phyloP scores from a whole-genome alignment of 2,797 vertebrate genomes.

The Falco naumanni region DNA sequence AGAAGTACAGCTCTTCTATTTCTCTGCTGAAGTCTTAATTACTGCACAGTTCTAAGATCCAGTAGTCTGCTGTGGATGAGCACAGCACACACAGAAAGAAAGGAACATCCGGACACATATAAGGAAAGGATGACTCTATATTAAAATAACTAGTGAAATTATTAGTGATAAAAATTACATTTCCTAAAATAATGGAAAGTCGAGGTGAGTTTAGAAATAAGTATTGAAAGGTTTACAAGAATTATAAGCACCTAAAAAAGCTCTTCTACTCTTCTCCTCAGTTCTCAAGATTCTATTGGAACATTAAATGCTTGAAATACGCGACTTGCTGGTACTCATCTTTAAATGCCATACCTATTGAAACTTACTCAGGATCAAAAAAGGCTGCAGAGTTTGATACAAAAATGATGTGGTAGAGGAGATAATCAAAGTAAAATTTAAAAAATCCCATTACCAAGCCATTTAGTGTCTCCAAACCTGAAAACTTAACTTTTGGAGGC shows the following conservation, averaged over 20 bases:
- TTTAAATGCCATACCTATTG: not conserved
- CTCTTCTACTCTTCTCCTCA: not conserved
- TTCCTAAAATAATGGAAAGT: not conserved
- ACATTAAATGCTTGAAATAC: not conserved
- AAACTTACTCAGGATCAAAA: not conserved
- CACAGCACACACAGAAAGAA: not conserved
- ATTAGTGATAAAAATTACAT: not conserved
- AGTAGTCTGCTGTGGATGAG: not conserved
- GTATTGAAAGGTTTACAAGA: not conserved
- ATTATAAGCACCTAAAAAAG: not conserved
- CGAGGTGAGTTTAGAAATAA: not conserved
- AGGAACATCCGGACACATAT: not conserved
- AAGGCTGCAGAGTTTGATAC: not conserved
- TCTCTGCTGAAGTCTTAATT: not conserved
- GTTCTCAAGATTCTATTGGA: not conserved
- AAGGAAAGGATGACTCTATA: not conserved
- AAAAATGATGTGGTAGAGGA: not conserved
- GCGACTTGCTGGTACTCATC: not conserved
- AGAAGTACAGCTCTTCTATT: not conserved
- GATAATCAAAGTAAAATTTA: not conserved
- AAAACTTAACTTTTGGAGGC: not conserved
- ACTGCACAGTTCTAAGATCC: not conserved
- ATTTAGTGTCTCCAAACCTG: not conserved
- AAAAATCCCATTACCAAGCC: not conserved
- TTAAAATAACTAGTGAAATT: not conserved